phyloP scores from a whole-genome alignment of 2,113 vertebrate species.

The Engystomops pustulosus region DNA sequence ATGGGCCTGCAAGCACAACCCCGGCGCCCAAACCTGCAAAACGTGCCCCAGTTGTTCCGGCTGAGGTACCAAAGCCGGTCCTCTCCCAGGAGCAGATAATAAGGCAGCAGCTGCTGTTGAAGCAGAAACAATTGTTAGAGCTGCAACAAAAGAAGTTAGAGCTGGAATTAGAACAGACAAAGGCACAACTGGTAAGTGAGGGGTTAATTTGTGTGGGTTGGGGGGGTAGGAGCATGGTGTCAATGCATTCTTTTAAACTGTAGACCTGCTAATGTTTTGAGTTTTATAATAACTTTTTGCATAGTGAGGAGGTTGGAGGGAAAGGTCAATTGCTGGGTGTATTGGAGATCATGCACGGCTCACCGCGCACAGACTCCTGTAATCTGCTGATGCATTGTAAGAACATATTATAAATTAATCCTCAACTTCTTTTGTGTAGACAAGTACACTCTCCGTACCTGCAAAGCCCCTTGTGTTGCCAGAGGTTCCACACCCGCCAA shows the following conservation, averaged over 20 bases:
- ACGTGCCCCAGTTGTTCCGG: constrained; percentile 70
- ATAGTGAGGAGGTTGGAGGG: too few relatives aligned
- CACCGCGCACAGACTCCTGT: too few relatives aligned
- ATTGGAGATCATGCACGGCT: too few relatives aligned
- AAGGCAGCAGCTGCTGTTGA: constrained; percentile 94
- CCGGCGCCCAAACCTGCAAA: constrained; percentile 71
- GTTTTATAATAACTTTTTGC: too few relatives aligned
- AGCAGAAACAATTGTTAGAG: constrained; percentile 97
- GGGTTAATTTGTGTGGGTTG: not conserved
- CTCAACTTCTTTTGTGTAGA: constrained; percentile 75
- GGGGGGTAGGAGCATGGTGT: too few relatives aligned
- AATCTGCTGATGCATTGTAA: not conserved
- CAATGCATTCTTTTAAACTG: too few relatives aligned
- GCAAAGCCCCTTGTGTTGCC: constrained; percentile 74
- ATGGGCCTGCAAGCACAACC: constrained; percentile 76
- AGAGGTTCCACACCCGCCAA: constrained; percentile 68
- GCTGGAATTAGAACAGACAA: constrained; percentile 97
- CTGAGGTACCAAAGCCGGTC: constrained; percentile 80
- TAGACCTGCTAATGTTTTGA: too few relatives aligned
- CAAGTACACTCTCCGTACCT: constrained; percentile 74
- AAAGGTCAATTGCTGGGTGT: too few relatives aligned
- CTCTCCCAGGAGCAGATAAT: constrained; percentile 95
- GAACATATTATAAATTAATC: too few relatives aligned
- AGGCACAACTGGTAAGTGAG: constrained; percentile 92
- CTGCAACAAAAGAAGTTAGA: constrained; percentile 99